phyloP scores from a whole-genome alignment of 1,140 invertebrate species.

The Apis cerana region DNA sequence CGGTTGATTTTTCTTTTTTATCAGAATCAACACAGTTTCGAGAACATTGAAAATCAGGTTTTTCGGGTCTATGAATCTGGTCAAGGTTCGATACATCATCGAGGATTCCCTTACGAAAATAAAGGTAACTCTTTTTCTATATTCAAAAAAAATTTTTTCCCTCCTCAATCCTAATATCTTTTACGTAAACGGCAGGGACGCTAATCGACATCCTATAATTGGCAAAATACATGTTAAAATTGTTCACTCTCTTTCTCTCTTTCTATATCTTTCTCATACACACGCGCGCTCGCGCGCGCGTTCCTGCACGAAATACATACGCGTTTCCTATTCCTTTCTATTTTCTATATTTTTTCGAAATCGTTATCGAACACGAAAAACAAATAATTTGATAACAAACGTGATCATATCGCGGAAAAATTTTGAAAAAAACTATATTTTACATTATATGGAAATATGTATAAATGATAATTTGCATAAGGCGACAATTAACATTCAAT shows the following conservation, averaged over 20 bases:
- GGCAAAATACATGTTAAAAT: not conserved
- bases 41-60: conserved; percentile 27
- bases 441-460: too few relatives aligned
- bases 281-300: too few relatives aligned
- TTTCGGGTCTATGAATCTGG: conserved; percentile 25
- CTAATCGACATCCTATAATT: not conserved
- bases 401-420: too few relatives aligned
- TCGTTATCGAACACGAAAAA: too few relatives aligned
- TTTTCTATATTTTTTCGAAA: too few relatives aligned
- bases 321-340: not conserved
- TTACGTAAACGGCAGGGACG: conserved; percentile 34
- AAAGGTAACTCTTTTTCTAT: conserved; percentile 30
- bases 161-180: too few relatives aligned
- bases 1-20: conserved; percentile 55
- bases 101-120: not conserved
- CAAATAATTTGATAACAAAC: too few relatives aligned
- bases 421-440: too few relatives aligned
- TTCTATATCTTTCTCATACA: not conserved
- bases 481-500: not conserved
- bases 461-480: too few relatives aligned
- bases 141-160: not conserved
- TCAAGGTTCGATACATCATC: conserved; percentile 11
- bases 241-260: not conserved
- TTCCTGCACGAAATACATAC: too few relatives aligned
- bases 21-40: conserved; percentile 31